Evolutionary conservation across 2,113 vertebrate species (phyloP).

Genomic region (Zapornia atra): DNA sequence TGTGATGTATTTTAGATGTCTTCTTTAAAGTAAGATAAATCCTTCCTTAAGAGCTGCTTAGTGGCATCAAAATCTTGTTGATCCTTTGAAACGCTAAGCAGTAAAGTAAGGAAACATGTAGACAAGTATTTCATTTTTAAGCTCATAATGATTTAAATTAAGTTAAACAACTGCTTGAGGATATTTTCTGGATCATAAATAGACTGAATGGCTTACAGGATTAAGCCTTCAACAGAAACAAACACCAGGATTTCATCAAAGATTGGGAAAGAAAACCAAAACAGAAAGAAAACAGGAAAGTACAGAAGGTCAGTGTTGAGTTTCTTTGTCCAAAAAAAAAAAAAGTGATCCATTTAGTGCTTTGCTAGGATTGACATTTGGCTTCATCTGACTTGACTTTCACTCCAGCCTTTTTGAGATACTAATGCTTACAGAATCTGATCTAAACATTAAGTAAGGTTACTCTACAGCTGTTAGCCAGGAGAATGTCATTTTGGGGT

Average conservation of each 20-base stretch:
- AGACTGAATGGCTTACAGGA: not conserved
- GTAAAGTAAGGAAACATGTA: not conserved
- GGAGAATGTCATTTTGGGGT: not conserved
- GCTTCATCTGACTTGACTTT: not conserved
- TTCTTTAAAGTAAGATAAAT: not conserved
- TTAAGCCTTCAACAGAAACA: not conserved
- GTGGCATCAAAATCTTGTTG: not conserved
- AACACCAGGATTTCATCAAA: not conserved
- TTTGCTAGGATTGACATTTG: not conserved
- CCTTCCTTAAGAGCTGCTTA: not conserved
- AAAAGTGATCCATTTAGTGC: not conserved
- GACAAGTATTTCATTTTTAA: not conserved
- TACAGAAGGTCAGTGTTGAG: not conserved
- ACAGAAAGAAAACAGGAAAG: not conserved
- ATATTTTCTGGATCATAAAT: not conserved
- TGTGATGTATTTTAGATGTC: not conserved
- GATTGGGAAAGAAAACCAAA: not conserved
- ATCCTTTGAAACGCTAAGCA: not conserved
- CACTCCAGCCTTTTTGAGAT: not conserved
- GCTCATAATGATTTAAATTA: not conserved
- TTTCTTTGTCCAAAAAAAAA: not conserved
- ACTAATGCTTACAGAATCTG: not conserved
- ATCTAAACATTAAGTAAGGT: not conserved
- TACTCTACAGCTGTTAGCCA: not conserved
- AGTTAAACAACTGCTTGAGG: not conserved